Conservation (phyloP, 2,797 vertebrate genomes). For the Cheirogaleus major region DNA sequence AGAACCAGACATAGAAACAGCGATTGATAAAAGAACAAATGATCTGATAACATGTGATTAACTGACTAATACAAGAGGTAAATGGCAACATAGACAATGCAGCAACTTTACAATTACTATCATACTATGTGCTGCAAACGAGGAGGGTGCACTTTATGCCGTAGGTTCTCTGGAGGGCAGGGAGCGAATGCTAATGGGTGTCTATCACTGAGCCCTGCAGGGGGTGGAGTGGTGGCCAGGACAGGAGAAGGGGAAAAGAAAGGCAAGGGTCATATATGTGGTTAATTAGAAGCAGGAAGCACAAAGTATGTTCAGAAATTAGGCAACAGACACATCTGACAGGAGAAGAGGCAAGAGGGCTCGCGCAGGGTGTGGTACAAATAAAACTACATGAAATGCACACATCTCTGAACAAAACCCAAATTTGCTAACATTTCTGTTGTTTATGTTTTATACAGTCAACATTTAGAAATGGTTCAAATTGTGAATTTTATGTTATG, state of each 20-base stretch:
- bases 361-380: rapidly evolving
- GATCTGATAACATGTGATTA: too few relatives aligned
- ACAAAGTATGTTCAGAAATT: too few relatives aligned
- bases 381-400: not conserved
- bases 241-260: not conserved
- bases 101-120: not conserved
- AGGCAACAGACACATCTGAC: not conserved
- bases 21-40: not conserved
- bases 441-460: not conserved
- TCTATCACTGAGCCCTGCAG: too few relatives aligned
- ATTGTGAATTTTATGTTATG: not conserved
- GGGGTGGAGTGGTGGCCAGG: too few relatives aligned
- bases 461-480: not conserved
- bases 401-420: not conserved
- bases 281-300: not conserved
- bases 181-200: too few relatives aligned
- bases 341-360: not conserved
- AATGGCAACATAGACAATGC: not conserved
- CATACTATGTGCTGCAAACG: too few relatives aligned
- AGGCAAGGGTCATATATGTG: not conserved
- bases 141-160: not conserved
- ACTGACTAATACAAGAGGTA: not conserved
- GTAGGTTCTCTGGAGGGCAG: too few relatives aligned
- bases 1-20: not conserved
- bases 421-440: not conserved